Base-by-base conservation (phyloP, 2,113 vertebrate species). In the Spermophilus dauricus region DNA sequence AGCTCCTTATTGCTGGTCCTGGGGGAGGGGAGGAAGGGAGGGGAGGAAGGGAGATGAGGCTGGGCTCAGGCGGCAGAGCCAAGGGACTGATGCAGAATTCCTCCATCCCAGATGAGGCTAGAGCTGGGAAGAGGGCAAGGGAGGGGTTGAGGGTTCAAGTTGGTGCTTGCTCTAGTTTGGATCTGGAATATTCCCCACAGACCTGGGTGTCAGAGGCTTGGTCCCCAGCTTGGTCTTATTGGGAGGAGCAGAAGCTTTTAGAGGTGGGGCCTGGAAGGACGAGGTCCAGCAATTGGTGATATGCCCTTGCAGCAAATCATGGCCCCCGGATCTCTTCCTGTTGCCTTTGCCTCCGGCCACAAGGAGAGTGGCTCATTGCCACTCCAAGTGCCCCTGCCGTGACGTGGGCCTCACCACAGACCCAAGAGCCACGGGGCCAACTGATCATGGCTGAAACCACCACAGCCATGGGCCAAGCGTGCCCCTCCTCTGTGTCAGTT, bases 1-100 rank as follows among this genome's bases (percentile, higher is more conserved):
- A 99, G 98, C 28, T 99, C 98, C 61, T 94, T 98, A 96, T 99
- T 98, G 0, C 87, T 98, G 96, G 98, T 99, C 98, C 99, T 99
- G 98, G 8, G 77, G 67, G 42, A 42, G 42, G 42, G 42, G 42
- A 42, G 42, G 42, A 6, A 42, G 39, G 48, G 48, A 51, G 12
- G 92, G 20, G 88, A 78, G 0, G 0, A 28, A 42, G 16, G 75
- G 45, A 84, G 45, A 75, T 34, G 16, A 70, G 90, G 42, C 8
- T 77, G 4, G 20, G 28, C 42, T 82, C 73, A 1, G 72, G 42
- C 3, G 6, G 58, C 18, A 20, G 48, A 24, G 24, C 84, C 63
- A 4, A 58, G 75, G 37, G 73, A 39, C 80, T 45, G 37, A 39
- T 78, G 93, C 76, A 85, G 94, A 83, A 82, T n/a, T 58, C 67